These are phyloP conservation scores for Scolopax rusticola DNA, from an alignment of 2,797 vertebrate species.

Conservation along the genomic window DNA sequence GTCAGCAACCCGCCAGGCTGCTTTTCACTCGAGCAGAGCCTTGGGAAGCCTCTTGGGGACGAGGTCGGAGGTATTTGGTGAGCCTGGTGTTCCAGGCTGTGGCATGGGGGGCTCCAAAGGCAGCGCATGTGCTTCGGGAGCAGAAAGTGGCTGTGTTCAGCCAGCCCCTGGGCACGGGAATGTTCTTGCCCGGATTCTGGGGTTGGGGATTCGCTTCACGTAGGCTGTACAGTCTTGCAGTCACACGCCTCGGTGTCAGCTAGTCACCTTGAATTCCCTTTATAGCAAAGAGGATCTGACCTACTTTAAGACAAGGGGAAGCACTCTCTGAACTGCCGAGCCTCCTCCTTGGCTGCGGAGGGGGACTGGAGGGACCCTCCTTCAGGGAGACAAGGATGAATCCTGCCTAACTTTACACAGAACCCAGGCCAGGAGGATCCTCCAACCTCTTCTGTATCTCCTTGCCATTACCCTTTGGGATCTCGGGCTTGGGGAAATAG, in stretches of 20 bases:
- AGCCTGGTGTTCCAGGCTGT: neutral
- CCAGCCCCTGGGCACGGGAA: neutral
- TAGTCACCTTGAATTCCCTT: neutral
- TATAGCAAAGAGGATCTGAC: neutral
- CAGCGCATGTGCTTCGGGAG: neutral
- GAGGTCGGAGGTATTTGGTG: neutral
- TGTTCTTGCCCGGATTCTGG: neutral
- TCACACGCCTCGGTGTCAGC: neutral
- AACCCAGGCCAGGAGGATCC: neutral
- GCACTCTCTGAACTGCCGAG: neutral
- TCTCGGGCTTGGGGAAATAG: neutral
- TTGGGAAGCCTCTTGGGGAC: neutral
- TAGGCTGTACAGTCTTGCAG: neutral
- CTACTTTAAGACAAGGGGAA: neutral
- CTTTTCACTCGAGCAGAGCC: fast-evolving
- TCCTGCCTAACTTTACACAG: neutral
- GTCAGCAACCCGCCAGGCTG: neutral
- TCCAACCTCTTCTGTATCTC: neutral
- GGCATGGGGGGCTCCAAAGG: neutral
- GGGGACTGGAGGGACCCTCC: neutral
- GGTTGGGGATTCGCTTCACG: fast-evolving
- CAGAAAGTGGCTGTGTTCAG: neutral
- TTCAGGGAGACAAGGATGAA: neutral
- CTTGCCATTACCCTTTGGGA: fast-evolving
- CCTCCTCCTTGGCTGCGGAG: neutral